Evolutionary conservation across 2,888 invertebrate species (phyloP), one percentile per base, ranked within the genome.

Genomic region (Acanthosepion esculentum): DNA sequence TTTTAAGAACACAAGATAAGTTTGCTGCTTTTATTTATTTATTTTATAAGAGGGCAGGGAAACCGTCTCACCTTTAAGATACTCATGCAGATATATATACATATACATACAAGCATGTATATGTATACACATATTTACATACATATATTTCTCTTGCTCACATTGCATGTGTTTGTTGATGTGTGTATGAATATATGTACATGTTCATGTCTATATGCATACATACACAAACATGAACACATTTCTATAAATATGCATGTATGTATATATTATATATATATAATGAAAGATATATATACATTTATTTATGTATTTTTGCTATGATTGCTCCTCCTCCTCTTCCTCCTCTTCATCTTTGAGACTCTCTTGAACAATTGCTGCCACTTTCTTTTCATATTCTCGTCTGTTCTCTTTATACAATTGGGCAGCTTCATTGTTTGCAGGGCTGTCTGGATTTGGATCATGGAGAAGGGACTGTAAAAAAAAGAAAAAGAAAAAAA

Each of bases 331-430:
- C 50, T 94, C 94, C 48, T 94, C 59, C 18, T 94, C 94, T 26
- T 94, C 94, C 33, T 95, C 96, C 91, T 96, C 96, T 95, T 97
- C 97, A 95, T 97, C 97, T 95, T 97, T 96, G 98, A 99, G 99
- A 98, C 99, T 99, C 98, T 99, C 99, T 98, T 99, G 99, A 98
- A 99, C 99, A 98, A 99, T 99, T 97, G 99, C 99, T 98, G 99
- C 99, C 97, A 99, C 99, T 98, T 99, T 98, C 98, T 99, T 99
- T 98, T 99, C 99, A 98, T 99, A 99, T 98, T 99, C 99, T 97
- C 99, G 98, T 97, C 99, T 98, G 98, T 99, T 99, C 98, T 99
- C 99, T 98, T 99, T 99, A 98, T 99, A 99, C 97, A 99, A 98
- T 98, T 99, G 99, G 96, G 99, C 99, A 97, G 99, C 99, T 98